Percentiles rank a stretch among this genome's conserved stretches.
Evolutionary conservation across 1,140 invertebrate species (phyloP).

Genomic region (Drosophila seguyi): DNA sequence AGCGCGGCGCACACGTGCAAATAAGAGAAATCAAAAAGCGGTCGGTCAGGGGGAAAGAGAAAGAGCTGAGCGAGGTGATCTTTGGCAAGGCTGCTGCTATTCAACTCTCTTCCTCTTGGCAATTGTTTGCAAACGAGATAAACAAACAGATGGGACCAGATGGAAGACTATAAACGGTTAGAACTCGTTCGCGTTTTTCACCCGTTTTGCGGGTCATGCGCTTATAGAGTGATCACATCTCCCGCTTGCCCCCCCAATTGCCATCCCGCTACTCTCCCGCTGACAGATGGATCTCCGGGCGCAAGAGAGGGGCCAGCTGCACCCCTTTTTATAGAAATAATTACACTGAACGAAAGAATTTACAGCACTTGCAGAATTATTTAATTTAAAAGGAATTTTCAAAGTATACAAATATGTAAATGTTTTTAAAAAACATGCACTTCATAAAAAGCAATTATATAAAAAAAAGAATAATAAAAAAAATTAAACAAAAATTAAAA

Average conservation of each 20-base stretch:
- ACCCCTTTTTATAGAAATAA: slow-evolving; percentile 22
- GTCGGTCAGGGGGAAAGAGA: not conserved
- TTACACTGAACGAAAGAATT: slow-evolving; percentile 5
- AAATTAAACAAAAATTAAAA: not conserved
- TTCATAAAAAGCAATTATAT: too few relatives aligned
- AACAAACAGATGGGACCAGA: slow-evolving; percentile 53
- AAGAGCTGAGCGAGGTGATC: slow-evolving; percentile 4
- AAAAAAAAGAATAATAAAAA: not conserved
- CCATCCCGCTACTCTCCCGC: not conserved
- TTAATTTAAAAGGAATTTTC: not conserved
- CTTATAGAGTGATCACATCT: slow-evolving; percentile 59
- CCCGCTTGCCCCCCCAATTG: slow-evolving; percentile 13
- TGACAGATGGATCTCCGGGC: slow-evolving; percentile 12
- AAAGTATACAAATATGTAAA: too few relatives aligned
- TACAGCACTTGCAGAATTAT: not conserved
- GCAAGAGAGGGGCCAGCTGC: slow-evolving; percentile 9
- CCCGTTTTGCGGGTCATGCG: slow-evolving; percentile 62
- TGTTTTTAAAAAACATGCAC: too few relatives aligned
- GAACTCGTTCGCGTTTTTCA: slow-evolving; percentile 50
- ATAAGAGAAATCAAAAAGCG: slow-evolving; percentile 4
- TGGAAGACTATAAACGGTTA: slow-evolving; percentile 65
- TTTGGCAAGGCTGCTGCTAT: slow-evolving; percentile 32
- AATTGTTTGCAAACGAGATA: slow-evolving; percentile 46
- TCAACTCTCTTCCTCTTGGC: slow-evolving; percentile 27
- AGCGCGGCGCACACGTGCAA: slow-evolving; percentile 25